phyloP scores from a whole-genome alignment of 2,888 invertebrate genomes.

The Pollenia angustigena region DNA sequence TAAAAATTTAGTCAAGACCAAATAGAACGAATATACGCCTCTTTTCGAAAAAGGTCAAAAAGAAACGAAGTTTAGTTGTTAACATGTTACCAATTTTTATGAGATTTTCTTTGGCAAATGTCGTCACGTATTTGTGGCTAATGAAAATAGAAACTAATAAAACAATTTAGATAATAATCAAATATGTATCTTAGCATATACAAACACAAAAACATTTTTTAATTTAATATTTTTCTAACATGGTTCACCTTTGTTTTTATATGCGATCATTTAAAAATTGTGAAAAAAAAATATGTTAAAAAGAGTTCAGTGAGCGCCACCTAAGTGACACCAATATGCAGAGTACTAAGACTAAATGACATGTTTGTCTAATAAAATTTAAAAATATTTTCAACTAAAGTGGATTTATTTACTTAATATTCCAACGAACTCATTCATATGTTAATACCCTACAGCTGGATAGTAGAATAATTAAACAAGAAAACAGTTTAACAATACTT shows the following conservation, averaged over 20 bases:
- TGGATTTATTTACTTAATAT: constrained; percentile 2
- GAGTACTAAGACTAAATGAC: constrained; percentile 24
- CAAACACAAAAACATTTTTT: background rate
- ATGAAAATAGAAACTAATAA: constrained; percentile 76
- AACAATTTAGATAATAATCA: constrained; percentile 75
- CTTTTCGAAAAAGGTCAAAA: background rate
- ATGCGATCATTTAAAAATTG: constrained; percentile 24
- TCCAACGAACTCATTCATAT: background rate
- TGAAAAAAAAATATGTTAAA: constrained; percentile 18
- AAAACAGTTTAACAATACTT: too few relatives aligned
- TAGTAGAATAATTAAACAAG: too few relatives aligned
- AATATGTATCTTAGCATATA: constrained; percentile 15
- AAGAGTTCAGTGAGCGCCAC: constrained; percentile 74
- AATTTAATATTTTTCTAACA: background rate
- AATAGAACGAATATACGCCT: background rate
- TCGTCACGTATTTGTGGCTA: constrained; percentile 74
- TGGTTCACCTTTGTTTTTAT: background rate
- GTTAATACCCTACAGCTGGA: background rate
- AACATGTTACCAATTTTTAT: constrained; percentile 67
- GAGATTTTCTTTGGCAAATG: constrained; percentile 70
- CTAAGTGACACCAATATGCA: constrained; percentile 40
- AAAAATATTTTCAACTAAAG: constrained; percentile 46
- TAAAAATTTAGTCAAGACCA: background rate
- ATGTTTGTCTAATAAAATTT: constrained; percentile 25
- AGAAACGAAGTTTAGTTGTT: constrained; percentile 40